Conservation (phyloP, 30 jellyfish, hydroid and myxozoan species). For the Phacellophora camtschatica region DNA sequence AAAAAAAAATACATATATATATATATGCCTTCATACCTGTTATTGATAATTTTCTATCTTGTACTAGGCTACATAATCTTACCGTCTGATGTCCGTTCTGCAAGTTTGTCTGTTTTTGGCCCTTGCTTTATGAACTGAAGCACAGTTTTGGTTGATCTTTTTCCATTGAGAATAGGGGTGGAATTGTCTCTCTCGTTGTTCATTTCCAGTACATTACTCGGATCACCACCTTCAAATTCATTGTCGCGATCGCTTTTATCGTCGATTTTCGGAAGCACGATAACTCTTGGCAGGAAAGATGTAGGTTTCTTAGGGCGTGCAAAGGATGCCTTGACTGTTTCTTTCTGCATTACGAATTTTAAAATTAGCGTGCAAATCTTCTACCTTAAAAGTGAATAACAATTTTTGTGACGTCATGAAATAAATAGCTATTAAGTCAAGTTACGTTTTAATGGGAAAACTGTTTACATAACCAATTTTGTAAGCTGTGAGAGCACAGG, state of each 20-base stretch:
- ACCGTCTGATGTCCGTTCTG: background rate
- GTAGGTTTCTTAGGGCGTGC: background rate
- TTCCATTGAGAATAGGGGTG: background rate
- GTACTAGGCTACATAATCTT: too few relatives aligned
- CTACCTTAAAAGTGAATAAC: too few relatives aligned
- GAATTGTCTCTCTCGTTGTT: background rate
- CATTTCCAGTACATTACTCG: background rate
- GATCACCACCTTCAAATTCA: background rate
- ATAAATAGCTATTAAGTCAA: too few relatives aligned
- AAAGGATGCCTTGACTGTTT: conserved; percentile 3
- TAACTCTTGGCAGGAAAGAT: conserved; percentile 32
- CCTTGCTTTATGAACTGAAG: background rate
- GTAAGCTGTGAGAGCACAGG: too few relatives aligned
- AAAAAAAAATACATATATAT: too few relatives aligned
- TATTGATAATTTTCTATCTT: too few relatives aligned
- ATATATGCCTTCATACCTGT: too few relatives aligned
- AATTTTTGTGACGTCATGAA: too few relatives aligned
- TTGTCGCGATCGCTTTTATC: conserved; percentile 2
- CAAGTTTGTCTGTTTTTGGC: background rate
- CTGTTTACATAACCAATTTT: too few relatives aligned
- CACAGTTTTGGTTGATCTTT: background rate
- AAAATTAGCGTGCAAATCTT: too few relatives aligned
- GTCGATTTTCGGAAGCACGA: conserved; percentile 32
- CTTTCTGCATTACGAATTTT: conserved; percentile 48
- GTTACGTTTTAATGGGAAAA: too few relatives aligned